Conservation (phyloP, 1,140 invertebrate genomes). For the Drosophila nigromelanica region DNA sequence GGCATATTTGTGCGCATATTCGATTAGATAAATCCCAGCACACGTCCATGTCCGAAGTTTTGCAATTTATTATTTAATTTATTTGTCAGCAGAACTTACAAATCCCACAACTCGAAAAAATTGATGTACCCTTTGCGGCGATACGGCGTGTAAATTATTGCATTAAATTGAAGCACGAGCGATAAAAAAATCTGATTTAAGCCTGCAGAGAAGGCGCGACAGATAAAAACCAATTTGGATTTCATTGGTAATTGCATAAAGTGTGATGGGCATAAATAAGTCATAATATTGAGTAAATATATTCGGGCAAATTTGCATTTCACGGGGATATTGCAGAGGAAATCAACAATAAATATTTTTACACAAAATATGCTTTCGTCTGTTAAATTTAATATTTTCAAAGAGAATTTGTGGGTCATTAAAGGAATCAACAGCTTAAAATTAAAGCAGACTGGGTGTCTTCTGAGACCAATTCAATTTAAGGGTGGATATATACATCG, state of each 20-base stretch:
- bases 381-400: too few species aligned
- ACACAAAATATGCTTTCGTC: too few species aligned
- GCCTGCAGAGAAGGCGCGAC: constrained; percentile 20
- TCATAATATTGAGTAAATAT: too few species aligned
- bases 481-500: too few species aligned
- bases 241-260: too few species aligned
- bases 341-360: too few species aligned
- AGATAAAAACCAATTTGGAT: constrained; percentile 17
- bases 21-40: constrained; percentile 69
- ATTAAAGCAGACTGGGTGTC: not conserved
- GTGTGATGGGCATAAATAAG: not conserved
- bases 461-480: not conserved
- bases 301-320: too few species aligned
- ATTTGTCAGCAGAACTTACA: constrained; percentile 75
- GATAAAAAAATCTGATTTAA: constrained; percentile 66
- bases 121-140: constrained; percentile 52
- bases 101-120: constrained; percentile 40
- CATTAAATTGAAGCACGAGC: constrained; percentile 57
- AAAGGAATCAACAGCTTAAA: not conserved
- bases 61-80: constrained; percentile 76
- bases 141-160: constrained; percentile 67
- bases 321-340: too few species aligned
- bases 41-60: constrained; percentile 56
- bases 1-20: constrained; percentile 60
- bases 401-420: not conserved